These are phyloP conservation scores for Myotis myotis DNA, from an alignment of 2,797 vertebrate species.

Conservation along the genomic window DNA sequence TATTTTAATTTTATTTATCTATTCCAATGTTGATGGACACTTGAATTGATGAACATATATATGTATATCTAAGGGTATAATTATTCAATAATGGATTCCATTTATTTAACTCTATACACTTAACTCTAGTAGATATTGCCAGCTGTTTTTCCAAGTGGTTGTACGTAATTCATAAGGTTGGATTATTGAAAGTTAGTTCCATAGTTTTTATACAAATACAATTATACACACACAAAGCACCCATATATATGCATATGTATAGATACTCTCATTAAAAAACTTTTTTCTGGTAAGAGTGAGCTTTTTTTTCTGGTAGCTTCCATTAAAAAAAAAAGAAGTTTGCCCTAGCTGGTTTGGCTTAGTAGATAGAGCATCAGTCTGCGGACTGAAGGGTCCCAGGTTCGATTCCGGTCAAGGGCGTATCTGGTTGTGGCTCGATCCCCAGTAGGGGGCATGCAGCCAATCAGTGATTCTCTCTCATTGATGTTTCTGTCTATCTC, in stretches of 20 bases:
- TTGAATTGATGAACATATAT: background rate
- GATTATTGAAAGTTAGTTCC: background rate
- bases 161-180: background rate
- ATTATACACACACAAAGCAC: background rate
- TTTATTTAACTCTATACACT: constrained; percentile 21
- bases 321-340: too few species aligned
- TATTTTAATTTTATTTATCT: background rate
- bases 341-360: too few species aligned
- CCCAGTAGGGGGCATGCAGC: too few species aligned
- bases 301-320: too few species aligned
- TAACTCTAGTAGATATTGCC: background rate
- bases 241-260: background rate
- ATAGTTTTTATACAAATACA: background rate
- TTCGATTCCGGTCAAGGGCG: too few species aligned
- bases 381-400: too few species aligned
- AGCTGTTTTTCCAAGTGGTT: background rate
- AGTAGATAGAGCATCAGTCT: too few species aligned
- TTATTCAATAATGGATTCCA: background rate
- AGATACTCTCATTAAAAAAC: background rate
- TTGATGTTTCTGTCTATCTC: too few species aligned
- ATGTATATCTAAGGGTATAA: background rate
- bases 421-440: too few species aligned
- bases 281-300: background rate
- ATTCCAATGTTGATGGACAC: background rate
- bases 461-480: too few species aligned